These are phyloP conservation scores for Argyresthia goedartella DNA, from an alignment of 2,888 invertebrate genomes.

Conservation along the genomic window DNA sequence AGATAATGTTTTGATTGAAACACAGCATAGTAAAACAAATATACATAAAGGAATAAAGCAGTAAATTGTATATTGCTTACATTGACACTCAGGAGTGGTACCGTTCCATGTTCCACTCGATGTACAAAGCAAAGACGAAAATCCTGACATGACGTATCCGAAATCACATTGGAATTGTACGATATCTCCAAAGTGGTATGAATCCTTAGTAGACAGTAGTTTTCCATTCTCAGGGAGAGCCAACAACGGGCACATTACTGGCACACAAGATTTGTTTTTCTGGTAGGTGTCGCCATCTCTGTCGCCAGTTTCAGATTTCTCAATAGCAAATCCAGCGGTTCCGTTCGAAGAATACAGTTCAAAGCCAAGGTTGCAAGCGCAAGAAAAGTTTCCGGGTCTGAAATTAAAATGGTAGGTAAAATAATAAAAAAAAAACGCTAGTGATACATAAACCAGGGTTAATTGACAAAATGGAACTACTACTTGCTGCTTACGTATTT, in stretches of 20 bases:
- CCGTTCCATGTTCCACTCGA: slow-evolving; percentile 96
- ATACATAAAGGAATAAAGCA: background rate
- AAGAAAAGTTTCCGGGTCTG: slow-evolving; percentile 88
- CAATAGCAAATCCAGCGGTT: slow-evolving; percentile 88
- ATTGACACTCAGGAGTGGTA: slow-evolving; percentile 92
- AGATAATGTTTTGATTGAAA: too few relatives aligned
- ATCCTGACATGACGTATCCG: slow-evolving; percentile 93
- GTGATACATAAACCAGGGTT: too few relatives aligned
- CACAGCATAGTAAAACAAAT: too few relatives aligned
- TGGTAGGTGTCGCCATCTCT: slow-evolving; percentile 91
- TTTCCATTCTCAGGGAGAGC: slow-evolving; percentile 87
- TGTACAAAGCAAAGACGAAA: slow-evolving; percentile 86
- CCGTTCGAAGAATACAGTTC: slow-evolving; percentile 90
- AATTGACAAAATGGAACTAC: too few relatives aligned
- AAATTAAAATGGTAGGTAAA: slow-evolving; percentile 13
- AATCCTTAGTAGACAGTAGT: slow-evolving; percentile 82
- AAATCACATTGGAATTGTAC: slow-evolving; percentile 95
- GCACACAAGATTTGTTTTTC: slow-evolving; percentile 95
- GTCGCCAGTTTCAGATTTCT: slow-evolving; percentile 86
- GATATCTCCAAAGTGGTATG: slow-evolving; percentile 91
- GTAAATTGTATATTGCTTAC: slow-evolving; percentile 66
- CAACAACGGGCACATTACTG: slow-evolving; percentile 87
- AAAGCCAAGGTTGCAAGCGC: slow-evolving; percentile 92
- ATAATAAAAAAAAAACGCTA: background rate
- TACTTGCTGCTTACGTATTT: slow-evolving; percentile 70